phyloP scores from a whole-genome alignment of 1,140 invertebrate genomes.

The Nephila pilipes region DNA sequence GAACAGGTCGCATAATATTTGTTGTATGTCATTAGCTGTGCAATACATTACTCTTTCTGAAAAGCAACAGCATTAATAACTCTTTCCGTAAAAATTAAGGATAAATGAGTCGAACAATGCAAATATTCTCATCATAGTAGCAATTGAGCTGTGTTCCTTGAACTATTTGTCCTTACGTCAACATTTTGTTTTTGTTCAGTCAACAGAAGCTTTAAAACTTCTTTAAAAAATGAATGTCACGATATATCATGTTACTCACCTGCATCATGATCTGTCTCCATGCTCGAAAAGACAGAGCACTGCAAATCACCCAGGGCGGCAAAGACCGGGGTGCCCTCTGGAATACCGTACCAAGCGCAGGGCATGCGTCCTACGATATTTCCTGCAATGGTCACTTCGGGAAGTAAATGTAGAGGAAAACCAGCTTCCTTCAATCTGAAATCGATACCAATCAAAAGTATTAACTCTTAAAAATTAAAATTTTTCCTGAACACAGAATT shows the following conservation, averaged over 20 bases:
- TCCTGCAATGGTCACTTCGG: conserved; percentile 86
- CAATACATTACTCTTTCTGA: no score
- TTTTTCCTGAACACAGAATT: no score
- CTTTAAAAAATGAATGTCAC: no score
- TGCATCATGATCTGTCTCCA: conserved; percentile 84
- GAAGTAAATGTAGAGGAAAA: conserved; percentile 89
- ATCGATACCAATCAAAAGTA: background rate
- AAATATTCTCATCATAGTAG: no score
- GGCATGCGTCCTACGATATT: conserved; percentile 86
- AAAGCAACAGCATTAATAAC: no score
- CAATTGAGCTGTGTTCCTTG: no score
- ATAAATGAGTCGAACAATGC: no score
- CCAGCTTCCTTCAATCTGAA: conserved; percentile 79
- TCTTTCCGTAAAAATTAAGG: no score
- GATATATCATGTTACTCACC: conserved; percentile 81
- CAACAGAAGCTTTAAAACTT: background rate
- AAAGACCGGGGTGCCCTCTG: conserved; percentile 87
- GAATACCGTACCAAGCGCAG: conserved; percentile 89
- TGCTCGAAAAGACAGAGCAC: conserved; percentile 90
- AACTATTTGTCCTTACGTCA: no score
- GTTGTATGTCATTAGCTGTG: no score
- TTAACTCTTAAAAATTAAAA: background rate
- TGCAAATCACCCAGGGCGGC: conserved; percentile 91
- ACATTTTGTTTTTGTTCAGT: no score
- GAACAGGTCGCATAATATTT: no score